These are phyloP conservation scores for Anthopleura sola DNA, from an alignment of 64 coral and sea anemone species.

Conservation along the genomic window DNA sequence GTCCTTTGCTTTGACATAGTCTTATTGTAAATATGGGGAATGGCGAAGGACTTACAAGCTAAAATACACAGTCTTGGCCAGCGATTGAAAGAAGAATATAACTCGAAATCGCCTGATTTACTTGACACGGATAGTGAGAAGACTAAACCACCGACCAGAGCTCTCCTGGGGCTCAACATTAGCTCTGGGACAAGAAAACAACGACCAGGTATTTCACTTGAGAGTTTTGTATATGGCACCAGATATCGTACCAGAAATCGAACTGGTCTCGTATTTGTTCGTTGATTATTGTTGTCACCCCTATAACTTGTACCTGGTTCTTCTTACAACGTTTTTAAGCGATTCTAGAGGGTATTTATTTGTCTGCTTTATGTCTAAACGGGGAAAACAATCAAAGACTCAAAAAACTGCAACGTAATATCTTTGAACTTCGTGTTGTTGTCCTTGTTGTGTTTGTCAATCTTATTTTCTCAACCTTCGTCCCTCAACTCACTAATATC, in stretches of 20 bases:
- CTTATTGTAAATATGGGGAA: constrained; percentile 89
- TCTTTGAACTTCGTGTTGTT: background rate
- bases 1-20: constrained; percentile 27
- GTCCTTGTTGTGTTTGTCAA: background rate
- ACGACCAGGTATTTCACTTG: constrained; percentile 50
- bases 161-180: constrained; percentile 56
- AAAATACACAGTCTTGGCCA: constrained; percentile 92
- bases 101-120: constrained; percentile 65
- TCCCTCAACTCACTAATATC: background rate
- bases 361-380: background rate
- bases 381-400: background rate
- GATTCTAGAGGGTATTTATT: background rate
- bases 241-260: constrained; percentile 27
- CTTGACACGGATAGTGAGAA: constrained; percentile 50
- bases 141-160: constrained; percentile 50
- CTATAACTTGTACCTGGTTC: background rate
- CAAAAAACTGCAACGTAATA: constrained; percentile 19
- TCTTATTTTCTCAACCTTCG: background rate
- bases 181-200: constrained; percentile 37
- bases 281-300: constrained; percentile 8
- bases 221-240: constrained; percentile 49
- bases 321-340: background rate
- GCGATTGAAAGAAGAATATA: constrained; percentile 84
- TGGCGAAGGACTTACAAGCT: constrained; percentile 84
- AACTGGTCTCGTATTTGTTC: constrained; percentile 20